These are phyloP conservation scores for Theretra japonica DNA, from an alignment of 2,888 invertebrate genomes.

Conservation along the genomic window DNA sequence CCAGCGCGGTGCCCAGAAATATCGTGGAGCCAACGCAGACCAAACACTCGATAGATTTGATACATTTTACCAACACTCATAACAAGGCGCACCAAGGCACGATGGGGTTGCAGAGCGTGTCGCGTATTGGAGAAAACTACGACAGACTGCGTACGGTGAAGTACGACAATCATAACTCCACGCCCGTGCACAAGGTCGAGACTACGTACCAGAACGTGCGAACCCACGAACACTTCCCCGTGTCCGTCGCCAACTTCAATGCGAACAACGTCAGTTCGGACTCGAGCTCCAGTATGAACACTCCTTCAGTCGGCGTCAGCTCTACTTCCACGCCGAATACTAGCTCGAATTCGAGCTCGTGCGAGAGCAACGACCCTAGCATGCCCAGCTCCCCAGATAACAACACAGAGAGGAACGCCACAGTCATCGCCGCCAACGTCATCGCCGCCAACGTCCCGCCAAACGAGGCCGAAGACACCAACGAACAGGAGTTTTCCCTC, in stretches of 20 bases:
- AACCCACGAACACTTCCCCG: conserved; percentile 64
- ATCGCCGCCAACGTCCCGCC: conserved; percentile 47
- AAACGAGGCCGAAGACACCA: conserved; percentile 53
- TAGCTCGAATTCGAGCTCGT: conserved; percentile 89
- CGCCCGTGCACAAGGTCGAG: conserved; percentile 64
- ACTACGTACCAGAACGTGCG: conserved; percentile 72
- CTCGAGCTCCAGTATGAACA: conserved; percentile 88
- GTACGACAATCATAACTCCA: conserved; percentile 64
- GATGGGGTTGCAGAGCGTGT: conserved; percentile 63
- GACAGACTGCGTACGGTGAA: conserved; percentile 63
- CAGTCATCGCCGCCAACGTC: conserved; percentile 48
- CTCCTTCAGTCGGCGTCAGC: conserved; percentile 82
- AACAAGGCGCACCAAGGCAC: conserved; percentile 57
- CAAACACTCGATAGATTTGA: conserved; percentile 70
- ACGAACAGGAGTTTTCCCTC: conserved; percentile 60
- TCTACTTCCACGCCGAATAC: conserved; percentile 89
- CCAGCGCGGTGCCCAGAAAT: conserved; percentile 55
- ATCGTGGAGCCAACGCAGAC: conserved; percentile 66
- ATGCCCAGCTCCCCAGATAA: conserved; percentile 87
- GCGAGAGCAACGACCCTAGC: conserved; percentile 89
- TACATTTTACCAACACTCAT: conserved; percentile 67
- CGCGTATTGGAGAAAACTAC: conserved; percentile 64
- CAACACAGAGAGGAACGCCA: conserved; percentile 61
- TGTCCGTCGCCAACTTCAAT: conserved; percentile 61
- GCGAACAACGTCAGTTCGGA: conserved; percentile 85